Conservation (phyloP, 2,113 vertebrate species). For the Saimiri boliviensis region DNA sequence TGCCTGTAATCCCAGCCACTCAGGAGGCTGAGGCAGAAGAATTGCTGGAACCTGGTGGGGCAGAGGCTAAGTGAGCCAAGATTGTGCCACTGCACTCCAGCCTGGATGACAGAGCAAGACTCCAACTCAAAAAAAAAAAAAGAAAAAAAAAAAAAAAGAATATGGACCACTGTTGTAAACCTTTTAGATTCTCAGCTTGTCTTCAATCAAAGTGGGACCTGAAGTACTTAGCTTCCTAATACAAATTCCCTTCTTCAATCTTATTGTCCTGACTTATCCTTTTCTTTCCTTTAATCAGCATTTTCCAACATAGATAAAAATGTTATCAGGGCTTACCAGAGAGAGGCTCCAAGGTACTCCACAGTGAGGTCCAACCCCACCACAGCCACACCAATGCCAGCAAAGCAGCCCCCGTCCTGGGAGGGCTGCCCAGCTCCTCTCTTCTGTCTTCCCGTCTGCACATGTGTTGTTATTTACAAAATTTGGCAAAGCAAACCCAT, state of each 20-base stretch:
- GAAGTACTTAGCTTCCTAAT: background rate
- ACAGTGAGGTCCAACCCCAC: background rate
- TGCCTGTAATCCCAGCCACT: too few relatives aligned
- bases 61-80: too few relatives aligned
- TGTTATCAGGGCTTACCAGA: background rate
- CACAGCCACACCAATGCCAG: too few relatives aligned
- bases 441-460: background rate
- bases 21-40: too few relatives aligned
- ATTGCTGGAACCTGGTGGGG: too few relatives aligned
- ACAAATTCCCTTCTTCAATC: background rate
- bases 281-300: background rate
- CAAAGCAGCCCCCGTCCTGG: background rate
- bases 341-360: background rate
- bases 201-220: background rate
- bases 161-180: background rate
- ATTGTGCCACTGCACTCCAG: too few relatives aligned
- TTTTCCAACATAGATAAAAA: background rate
- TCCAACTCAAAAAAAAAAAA: too few relatives aligned
- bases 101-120: too few relatives aligned
- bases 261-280: background rate
- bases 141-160: background rate
- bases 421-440: background rate
- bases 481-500: conserved; percentile 26
- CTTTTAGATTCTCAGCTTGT: background rate
- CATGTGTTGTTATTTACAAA: conserved; percentile 53